A percentile compares a stretch with the other conserved stretches of the same genome.
These are phyloP conservation scores for Drosophila neotestacea DNA, from an alignment of 2,888 invertebrate genomes.

Conservation along the genomic window DNA sequence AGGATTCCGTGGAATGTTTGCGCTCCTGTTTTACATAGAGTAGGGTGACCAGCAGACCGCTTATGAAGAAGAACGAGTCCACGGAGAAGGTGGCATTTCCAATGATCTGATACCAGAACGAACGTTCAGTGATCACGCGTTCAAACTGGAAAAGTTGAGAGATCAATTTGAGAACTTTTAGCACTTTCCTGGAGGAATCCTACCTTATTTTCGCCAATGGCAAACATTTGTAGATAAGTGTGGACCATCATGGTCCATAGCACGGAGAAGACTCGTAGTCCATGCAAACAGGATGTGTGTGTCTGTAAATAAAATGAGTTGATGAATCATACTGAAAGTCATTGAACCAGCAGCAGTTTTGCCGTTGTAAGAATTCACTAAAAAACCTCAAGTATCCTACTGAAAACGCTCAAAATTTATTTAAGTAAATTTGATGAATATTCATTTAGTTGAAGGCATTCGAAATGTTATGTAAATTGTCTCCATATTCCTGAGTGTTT, in stretches of 20 bases:
- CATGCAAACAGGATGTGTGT: conserved; percentile 91
- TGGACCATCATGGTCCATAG: conserved; percentile 94
- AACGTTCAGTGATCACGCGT: conserved; percentile 90
- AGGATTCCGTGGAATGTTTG: conserved; percentile 76
- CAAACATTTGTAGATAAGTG: conserved; percentile 92
- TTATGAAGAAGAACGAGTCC: conserved; percentile 94
- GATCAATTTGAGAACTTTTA: neutral
- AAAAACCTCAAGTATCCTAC: too few species aligned
- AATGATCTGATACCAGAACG: conserved; percentile 92
- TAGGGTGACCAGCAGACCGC: conserved; percentile 91
- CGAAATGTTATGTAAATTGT: too few species aligned
- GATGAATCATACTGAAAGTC: neutral
- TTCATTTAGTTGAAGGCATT: too few species aligned
- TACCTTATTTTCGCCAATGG: conserved; percentile 89
- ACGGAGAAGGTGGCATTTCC: conserved; percentile 95
- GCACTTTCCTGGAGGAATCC: neutral
- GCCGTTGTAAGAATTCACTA: too few species aligned
- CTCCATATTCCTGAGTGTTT: too few species aligned
- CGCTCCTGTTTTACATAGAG: conserved; percentile 89
- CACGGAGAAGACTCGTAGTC: conserved; percentile 91
- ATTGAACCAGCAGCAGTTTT: too few species aligned
- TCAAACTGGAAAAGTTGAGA: conserved; percentile 86
- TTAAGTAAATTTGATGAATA: too few species aligned
- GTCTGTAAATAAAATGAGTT: conserved; percentile 85
- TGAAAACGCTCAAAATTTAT: too few species aligned